Evolutionary conservation across 2,888 invertebrate genomes (phyloP).

Genomic region (Macrosiphum euphorbiae): DNA sequence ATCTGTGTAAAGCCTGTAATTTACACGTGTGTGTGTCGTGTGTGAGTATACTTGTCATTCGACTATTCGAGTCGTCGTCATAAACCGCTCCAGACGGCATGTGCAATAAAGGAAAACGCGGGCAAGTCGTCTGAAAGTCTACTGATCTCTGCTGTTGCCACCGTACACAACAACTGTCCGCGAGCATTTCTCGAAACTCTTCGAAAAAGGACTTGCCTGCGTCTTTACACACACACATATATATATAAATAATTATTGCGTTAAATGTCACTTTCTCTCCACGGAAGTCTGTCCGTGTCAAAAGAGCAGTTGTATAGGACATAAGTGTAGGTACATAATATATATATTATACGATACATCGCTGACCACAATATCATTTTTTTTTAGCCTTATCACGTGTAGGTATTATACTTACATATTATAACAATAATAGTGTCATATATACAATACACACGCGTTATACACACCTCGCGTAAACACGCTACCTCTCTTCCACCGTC

Average conservation of each 20-base stretch:
- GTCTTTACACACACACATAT: not conserved
- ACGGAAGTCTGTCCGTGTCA: conserved; percentile 9
- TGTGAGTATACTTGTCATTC: conserved; percentile 37
- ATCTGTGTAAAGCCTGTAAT: not conserved
- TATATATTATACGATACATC: not conserved
- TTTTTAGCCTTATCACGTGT: conserved; percentile 18
- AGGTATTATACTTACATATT: not conserved
- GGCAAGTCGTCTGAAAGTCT: conserved; percentile 58
- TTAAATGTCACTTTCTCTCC: conserved; percentile 56
- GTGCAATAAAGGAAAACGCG: conserved; percentile 53
- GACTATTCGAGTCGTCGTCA: conserved; percentile 38
- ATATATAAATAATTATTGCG: not conserved
- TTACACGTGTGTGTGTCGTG: not conserved
- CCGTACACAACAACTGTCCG: not conserved
- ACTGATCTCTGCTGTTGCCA: not conserved
- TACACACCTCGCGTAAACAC: not conserved
- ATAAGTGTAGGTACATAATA: not conserved
- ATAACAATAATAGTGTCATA: not conserved
- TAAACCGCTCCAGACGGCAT: conserved; percentile 30
- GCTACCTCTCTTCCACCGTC: not conserved
- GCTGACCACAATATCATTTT: conserved; percentile 7
- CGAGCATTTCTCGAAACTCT: conserved; percentile 26
- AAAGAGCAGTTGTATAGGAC: not conserved
- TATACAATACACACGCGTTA: not conserved
- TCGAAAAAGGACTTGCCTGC: conserved; percentile 20